Evolutionary conservation across 2,888 invertebrate genomes (phyloP), one percentile per base, ranked within the genome.

Genomic region (Notodonta ziczac): DNA sequence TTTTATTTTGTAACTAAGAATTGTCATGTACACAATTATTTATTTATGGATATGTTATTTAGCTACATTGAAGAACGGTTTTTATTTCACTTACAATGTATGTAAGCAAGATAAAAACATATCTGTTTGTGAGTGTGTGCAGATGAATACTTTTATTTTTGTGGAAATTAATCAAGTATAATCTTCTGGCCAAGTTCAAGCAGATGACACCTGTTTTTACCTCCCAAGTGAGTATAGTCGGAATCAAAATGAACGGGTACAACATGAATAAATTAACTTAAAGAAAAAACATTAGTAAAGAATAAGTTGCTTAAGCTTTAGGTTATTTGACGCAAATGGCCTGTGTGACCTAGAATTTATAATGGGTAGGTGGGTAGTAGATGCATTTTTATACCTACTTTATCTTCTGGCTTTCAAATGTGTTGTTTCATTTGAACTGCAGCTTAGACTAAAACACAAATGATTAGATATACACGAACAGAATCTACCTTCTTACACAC

Each of bases 1-100:
- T 83, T 84, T 83, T 78, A 78, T 81, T 80, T 81, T 80, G 77
- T 77, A 73, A 66, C 68, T 72, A 65, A 73, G 75, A 70, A 76
- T 74, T 80, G 74, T 71, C 68, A 73, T 73, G 72, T 72, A 67
- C 58, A 61, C 73, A 70, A 69, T 70, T 71, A 73, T 69, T 73
- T 76, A 78, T 74, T 71, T 69, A 75, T 69, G 59, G 65, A 35
- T 56, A 61, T 48, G 72, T 60, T 73, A 76, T 73, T 66, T 74
- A 67, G 67, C 65, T 69, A 72, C 63, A 61, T 56, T 74, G 67
- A 65, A 60, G 69, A 65, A 62, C 58, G 55, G 32, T 60, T 63
- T 73, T 63, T 70, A 51, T 61, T 58, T 53, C 53, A 39, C 56
- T 44, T 44, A 56, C n/a, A 44, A 24, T 56, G 42, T 44, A 24